These are phyloP conservation scores for Drosophila suzukii DNA, from an alignment of 1,140 invertebrate species.

Conservation along the genomic window DNA sequence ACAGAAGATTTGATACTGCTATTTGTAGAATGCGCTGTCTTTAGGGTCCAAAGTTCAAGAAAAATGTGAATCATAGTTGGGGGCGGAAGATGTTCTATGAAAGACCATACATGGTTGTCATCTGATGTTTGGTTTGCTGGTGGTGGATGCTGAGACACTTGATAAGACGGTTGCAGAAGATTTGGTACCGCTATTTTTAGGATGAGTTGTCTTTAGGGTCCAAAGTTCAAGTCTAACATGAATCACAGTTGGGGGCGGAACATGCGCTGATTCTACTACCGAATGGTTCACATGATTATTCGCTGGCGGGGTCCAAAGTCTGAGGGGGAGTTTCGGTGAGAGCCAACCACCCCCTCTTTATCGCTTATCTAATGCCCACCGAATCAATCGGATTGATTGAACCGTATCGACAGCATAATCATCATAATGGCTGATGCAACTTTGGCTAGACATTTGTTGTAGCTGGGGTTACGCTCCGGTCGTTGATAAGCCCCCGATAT, in stretches of 20 bases:
- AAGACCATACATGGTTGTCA: constrained; percentile 7
- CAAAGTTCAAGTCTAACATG: constrained; percentile 15
- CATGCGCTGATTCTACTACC: neutral
- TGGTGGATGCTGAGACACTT: constrained; percentile 11
- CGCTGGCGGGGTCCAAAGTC: constrained; percentile 26
- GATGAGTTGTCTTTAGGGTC: constrained; percentile 1
- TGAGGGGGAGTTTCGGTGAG: constrained; percentile 7
- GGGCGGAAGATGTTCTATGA: constrained; percentile 8
- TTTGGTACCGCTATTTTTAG: neutral
- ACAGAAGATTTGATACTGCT: neutral
- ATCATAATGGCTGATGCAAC: constrained; percentile 68
- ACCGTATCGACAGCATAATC: constrained; percentile 22
- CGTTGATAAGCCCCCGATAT: constrained; percentile 20
- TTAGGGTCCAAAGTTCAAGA: constrained; percentile 12
- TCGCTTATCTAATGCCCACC: constrained; percentile 32
- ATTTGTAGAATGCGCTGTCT: constrained; percentile 9
- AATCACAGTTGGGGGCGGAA: constrained; percentile 16
- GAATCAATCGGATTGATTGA: constrained; percentile 6
- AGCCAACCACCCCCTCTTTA: neutral
- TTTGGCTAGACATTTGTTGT: constrained; percentile 31
- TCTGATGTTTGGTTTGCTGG: constrained; percentile 14
- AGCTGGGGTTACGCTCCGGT: constrained; percentile 47
- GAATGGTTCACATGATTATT: constrained; percentile 32
- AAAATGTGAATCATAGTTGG: constrained; percentile 18
- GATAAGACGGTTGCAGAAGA: constrained; percentile 18